These are phyloP conservation scores for Atta colombica DNA, from an alignment of 1,140 invertebrate genomes.

Conservation along the genomic window DNA sequence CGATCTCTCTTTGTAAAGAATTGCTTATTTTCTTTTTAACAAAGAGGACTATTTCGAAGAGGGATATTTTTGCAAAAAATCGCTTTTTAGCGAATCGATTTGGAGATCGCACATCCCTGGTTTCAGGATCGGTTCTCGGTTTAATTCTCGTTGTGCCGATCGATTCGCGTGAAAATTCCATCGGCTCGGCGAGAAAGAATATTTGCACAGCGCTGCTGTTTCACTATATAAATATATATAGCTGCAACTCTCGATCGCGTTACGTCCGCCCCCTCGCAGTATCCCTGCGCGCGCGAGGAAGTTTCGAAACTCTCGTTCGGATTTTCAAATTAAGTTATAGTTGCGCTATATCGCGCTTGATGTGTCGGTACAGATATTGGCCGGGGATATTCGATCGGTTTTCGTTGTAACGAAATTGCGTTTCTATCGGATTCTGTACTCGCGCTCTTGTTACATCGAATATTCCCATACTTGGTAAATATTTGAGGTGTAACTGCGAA, in stretches of 20 bases:
- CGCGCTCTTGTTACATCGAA: conserved; percentile 21
- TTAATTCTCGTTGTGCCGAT: conserved; percentile 18
- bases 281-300: conserved; percentile 7
- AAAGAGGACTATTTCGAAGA: too few species aligned
- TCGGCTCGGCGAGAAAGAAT: conserved; percentile 23
- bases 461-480: conserved; percentile 35
- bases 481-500: conserved; percentile 40
- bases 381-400: conserved; percentile 51
- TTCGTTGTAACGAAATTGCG: conserved; percentile 51
- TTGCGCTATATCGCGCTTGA: conserved; percentile 42
- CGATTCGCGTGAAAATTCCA: conserved; percentile 6
- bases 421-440: conserved; percentile 45
- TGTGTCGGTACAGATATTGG: conserved; percentile 37
- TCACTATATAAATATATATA: conserved; percentile 20
- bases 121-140: conserved; percentile 29
- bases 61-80: too few species aligned
- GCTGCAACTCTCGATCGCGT: conserved; percentile 18
- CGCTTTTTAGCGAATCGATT: too few species aligned
- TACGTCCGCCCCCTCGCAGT: not conserved
- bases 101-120: too few species aligned
- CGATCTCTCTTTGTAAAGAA: too few species aligned
- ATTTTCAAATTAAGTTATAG: conserved; percentile 60
- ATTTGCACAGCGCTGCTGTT: conserved; percentile 40
- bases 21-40: too few species aligned
- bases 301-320: conserved; percentile 45